A percentile compares a stretch with the other conserved stretches of the same genome.
These are phyloP conservation scores for Apteryx mantelli DNA, from an alignment of 2,113 vertebrate genomes.

Conservation along the genomic window DNA sequence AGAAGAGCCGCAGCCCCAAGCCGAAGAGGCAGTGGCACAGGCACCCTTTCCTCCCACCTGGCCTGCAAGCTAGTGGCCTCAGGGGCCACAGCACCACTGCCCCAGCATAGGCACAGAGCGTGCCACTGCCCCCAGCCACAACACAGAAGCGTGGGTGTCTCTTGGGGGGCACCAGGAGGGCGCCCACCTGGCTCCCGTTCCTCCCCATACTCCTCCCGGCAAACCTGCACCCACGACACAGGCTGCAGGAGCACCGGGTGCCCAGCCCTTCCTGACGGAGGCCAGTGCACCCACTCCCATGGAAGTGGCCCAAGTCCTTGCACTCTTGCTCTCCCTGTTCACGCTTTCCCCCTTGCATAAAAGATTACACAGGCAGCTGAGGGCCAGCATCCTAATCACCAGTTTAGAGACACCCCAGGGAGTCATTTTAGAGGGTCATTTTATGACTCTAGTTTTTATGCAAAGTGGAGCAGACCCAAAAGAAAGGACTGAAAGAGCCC, in stretches of 20 bases:
- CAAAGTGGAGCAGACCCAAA: background rate
- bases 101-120: background rate
- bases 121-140: background rate
- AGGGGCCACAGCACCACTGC: no score
- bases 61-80: rapidly evolving
- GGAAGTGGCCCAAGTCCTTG: background rate
- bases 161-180: no score
- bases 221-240: background rate
- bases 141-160: rapidly evolving
- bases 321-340: background rate
- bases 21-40: background rate
- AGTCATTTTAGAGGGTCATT: background rate
- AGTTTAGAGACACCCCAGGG: background rate
- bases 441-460: background rate
- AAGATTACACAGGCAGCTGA: background rate
- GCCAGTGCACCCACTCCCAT: no score
- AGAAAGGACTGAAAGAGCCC: background rate
- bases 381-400: background rate
- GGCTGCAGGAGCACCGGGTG: background rate
- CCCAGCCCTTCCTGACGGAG: no score
- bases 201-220: background rate
- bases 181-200: background rate
- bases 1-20: background rate
- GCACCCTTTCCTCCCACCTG: background rate
- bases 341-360: no score